Percentiles rank a stretch among this genome's conserved stretches.
Evolutionary conservation across 2,113 vertebrate species (phyloP).

Genomic region (Promerops cafer): DNA sequence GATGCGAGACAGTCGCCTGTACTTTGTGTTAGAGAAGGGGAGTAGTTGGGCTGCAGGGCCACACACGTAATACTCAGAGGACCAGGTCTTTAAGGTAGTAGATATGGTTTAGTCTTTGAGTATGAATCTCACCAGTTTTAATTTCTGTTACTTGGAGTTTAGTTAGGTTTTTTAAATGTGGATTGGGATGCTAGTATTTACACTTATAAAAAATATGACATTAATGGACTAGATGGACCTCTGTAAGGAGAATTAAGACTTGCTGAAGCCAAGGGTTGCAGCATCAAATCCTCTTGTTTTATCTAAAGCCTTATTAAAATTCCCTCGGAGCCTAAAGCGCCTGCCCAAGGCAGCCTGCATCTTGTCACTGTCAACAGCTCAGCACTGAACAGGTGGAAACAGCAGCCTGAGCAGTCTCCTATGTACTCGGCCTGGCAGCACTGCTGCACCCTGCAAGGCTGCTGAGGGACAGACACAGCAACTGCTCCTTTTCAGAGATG

Average conservation of each 20-base stretch:
- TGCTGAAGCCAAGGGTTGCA: neutral
- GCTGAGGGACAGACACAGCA: neutral
- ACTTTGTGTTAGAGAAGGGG: neutral
- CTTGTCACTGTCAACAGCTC: neutral
- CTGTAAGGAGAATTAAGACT: neutral
- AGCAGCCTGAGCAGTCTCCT: neutral
- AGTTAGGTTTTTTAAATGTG: neutral
- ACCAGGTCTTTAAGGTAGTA: neutral
- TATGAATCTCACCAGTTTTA: neutral
- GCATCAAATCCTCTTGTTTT: constrained; percentile 19
- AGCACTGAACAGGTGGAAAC: neutral
- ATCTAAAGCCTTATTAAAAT: constrained; percentile 4
- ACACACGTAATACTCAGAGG: neutral
- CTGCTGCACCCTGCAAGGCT: neutral
- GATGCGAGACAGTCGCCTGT: rapidly evolving
- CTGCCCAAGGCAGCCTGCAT: neutral
- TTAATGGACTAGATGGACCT: neutral
- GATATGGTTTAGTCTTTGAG: neutral
- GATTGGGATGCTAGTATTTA: neutral
- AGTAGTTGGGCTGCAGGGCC: neutral
- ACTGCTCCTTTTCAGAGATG: neutral
- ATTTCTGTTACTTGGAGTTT: neutral
- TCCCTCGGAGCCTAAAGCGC: neutral
- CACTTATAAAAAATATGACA: neutral
- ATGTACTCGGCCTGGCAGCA: neutral